phyloP scores from a whole-genome alignment of 2,888 invertebrate genomes.

The Drosophila anceps region DNA sequence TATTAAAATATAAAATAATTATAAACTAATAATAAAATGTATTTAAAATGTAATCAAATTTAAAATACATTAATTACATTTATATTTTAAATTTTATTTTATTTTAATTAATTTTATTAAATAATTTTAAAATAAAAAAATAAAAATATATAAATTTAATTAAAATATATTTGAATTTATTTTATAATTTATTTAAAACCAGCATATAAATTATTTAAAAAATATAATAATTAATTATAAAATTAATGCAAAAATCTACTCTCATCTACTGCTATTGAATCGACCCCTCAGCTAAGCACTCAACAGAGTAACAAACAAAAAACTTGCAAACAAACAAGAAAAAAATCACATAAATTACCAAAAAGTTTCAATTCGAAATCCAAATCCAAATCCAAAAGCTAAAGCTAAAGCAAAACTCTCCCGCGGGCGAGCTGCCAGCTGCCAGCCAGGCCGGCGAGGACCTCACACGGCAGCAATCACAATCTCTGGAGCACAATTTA shows the following conservation, averaged over 20 bases:
- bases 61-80: too few species aligned
- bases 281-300: neutral
- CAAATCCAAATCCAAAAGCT: conserved; percentile 14
- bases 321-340: neutral
- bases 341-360: conserved; percentile 36
- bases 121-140: neutral
- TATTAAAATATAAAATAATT: neutral
- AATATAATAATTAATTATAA: neutral
- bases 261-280: neutral
- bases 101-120: neutral
- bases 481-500: conserved; percentile 38
- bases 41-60: too few species aligned
- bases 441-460: conserved; percentile 9
- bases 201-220: neutral
- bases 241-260: neutral
- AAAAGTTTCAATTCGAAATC: conserved; percentile 62
- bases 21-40: too few species aligned
- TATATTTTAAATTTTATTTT: too few species aligned
- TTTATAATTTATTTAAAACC: neutral
- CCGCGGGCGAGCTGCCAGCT: conserved; percentile 51
- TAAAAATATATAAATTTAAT: neutral
- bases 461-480: conserved; percentile 26
- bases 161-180: neutral
- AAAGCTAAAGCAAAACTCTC: conserved; percentile 29
- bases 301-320: conserved; percentile 12